A percentile compares a stretch with the other conserved stretches of the same genome.
Evolutionary conservation across 23 tunicate species (phyloP).

Genomic region (Trididemnum nubilum): DNA sequence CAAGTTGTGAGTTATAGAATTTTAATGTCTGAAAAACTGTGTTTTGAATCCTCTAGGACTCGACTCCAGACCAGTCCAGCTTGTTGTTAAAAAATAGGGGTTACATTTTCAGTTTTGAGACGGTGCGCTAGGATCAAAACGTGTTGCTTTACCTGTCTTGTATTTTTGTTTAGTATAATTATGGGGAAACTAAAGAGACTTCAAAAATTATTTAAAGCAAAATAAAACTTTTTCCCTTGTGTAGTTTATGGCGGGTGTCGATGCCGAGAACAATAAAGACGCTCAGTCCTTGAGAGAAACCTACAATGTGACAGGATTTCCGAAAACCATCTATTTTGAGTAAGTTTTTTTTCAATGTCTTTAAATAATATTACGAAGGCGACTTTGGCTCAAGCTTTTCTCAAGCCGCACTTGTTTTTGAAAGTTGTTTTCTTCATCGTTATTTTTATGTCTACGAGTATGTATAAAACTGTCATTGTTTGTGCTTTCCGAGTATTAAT

Average conservation of each 20-base stretch:
- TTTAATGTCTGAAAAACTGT: background rate
- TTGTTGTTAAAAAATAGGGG: no score
- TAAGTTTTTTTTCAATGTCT: no score
- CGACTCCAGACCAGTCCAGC: no score
- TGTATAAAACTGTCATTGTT: background rate
- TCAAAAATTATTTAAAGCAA: no score
- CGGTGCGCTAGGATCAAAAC: no score
- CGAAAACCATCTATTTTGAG: constrained; percentile 91
- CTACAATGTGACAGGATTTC: constrained; percentile 91
- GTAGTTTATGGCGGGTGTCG: constrained; percentile 88
- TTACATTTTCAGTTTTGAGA: no score
- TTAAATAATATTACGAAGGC: background rate
- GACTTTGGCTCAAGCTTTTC: no score
- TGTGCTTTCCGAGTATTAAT: background rate
- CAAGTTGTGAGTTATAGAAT: constrained; percentile 61
- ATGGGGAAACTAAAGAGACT: no score
- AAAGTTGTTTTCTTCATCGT: no score
- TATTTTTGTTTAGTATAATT: no score
- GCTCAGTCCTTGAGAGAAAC: constrained; percentile 57
- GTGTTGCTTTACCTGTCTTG: background rate
- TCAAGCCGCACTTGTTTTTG: background rate
- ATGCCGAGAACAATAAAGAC: constrained; percentile 78
- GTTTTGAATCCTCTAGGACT: no score
- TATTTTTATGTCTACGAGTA: background rate
- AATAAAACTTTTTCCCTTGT: no score